phyloP scores from a whole-genome alignment of 2,888 invertebrate species.

The Lochmaea crataegi region DNA sequence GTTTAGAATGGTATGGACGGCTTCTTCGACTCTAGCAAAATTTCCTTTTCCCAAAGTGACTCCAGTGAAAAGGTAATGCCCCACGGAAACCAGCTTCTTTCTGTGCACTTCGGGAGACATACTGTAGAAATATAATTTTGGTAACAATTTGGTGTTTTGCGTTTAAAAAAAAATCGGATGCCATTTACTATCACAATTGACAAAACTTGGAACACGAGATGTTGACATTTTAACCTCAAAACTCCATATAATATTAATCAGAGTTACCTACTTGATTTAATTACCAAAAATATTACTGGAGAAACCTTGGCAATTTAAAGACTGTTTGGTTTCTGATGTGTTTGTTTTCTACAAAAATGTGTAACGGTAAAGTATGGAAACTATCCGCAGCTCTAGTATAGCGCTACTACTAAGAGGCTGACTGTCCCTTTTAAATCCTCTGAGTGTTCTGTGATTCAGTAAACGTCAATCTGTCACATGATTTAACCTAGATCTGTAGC shows the following conservation, averaged over 20 bases:
- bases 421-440: too few species aligned
- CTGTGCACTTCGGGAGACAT: slow-evolving; percentile 33
- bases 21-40: slow-evolving; percentile 81
- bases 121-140: slow-evolving; percentile 1
- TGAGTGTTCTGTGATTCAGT: too few species aligned
- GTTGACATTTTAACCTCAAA: slow-evolving; percentile 14
- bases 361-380: too few species aligned
- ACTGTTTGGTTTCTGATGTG: too few species aligned
- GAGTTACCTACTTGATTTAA: background rate
- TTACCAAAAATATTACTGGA: background rate
- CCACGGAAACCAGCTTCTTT: slow-evolving; percentile 70
- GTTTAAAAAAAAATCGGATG: slow-evolving; percentile 11
- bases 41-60: slow-evolving; percentile 79
- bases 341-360: too few species aligned
- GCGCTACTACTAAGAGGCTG: too few species aligned
- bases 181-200: slow-evolving; percentile 12
- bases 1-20: slow-evolving; percentile 75
- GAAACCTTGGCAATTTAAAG: too few species aligned
- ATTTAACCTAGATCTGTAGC: too few species aligned
- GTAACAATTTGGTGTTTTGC: background rate
- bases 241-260: background rate
- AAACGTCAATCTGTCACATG: too few species aligned
- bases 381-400: too few species aligned
- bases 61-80: slow-evolving; percentile 79
- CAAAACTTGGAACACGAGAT: slow-evolving; percentile 2